These are phyloP conservation scores for Trimorus sp. DNA, from an alignment of 2,888 invertebrate genomes.

Conservation along the genomic window DNA sequence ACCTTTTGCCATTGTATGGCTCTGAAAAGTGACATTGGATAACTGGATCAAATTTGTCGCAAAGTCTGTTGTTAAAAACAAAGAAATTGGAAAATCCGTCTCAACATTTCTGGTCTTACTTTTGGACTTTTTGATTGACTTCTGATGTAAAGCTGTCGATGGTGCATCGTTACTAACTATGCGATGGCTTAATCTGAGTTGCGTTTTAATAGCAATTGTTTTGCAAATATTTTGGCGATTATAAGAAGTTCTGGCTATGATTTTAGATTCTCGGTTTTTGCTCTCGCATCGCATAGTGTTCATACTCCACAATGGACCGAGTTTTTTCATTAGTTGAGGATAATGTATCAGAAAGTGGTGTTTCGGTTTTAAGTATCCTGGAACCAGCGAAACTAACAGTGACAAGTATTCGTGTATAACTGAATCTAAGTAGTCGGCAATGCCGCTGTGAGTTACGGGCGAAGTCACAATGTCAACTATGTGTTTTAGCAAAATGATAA, in stretches of 20 bases:
- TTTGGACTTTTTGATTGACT: background rate
- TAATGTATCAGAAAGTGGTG: constrained; percentile 44
- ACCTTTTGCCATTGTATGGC: constrained; percentile 23
- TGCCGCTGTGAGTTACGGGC: constrained; percentile 8
- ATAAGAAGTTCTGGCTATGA: constrained; percentile 20
- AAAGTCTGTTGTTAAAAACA: background rate
- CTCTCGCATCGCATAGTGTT: constrained; percentile 27
- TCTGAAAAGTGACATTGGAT: constrained; percentile 1
- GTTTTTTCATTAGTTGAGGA: constrained; percentile 29
- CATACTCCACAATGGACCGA: constrained; percentile 49
- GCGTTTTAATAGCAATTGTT: constrained; percentile 49
- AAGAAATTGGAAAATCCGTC: background rate
- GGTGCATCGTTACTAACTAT: background rate
- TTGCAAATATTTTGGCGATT: constrained; percentile 11
- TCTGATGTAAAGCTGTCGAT: background rate
- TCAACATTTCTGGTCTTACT: background rate
- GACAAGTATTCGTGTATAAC: constrained; percentile 41
- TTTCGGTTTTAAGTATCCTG: constrained; percentile 47
- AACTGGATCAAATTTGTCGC: background rate
- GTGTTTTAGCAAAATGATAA: constrained; percentile 34
- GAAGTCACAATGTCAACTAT: constrained; percentile 8
- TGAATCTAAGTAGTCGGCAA: constrained; percentile 21
- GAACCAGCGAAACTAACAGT: constrained; percentile 19
- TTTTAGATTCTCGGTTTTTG: constrained; percentile 46
- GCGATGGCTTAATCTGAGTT: constrained; percentile 29